These are phyloP conservation scores for Ficedula albicollis DNA, from an alignment of 2,797 vertebrate genomes.

Conservation along the genomic window DNA sequence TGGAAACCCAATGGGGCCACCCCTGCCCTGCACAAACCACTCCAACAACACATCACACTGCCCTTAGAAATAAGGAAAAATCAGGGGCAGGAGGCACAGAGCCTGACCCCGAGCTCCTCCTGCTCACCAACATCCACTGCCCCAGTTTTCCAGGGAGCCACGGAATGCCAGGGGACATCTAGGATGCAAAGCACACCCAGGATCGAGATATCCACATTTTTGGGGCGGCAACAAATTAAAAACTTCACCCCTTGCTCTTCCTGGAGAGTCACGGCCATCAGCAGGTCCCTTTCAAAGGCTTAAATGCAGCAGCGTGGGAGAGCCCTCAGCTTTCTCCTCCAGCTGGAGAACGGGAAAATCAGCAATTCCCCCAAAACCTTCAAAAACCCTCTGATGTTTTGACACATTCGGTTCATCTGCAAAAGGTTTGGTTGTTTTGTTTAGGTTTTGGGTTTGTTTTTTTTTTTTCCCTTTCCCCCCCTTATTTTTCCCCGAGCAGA, in stretches of 20 bases:
- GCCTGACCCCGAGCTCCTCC: background rate
- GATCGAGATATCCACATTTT: background rate
- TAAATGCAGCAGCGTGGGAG: background rate
- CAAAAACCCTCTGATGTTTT: background rate
- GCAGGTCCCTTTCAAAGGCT: background rate
- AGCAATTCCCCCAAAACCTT: background rate
- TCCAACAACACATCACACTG: background rate
- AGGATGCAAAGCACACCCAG: rapidly evolving
- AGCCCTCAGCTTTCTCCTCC: background rate
- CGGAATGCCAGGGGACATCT: rapidly evolving
- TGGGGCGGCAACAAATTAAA: rapidly evolving
- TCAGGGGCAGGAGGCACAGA: background rate
- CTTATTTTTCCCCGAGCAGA: background rate
- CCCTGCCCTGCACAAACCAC: background rate
- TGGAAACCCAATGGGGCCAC: background rate
- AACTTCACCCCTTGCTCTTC: background rate
- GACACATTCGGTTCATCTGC: slow-evolving; percentile 25
- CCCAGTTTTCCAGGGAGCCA: background rate
- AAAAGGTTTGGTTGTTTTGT: background rate
- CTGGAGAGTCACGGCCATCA: background rate
- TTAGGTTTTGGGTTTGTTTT: background rate
- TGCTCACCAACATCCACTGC: background rate
- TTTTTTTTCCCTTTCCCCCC: rapidly evolving
- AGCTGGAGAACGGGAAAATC: background rate
- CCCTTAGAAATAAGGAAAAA: background rate